Evolutionary conservation across 2,113 vertebrate genomes (phyloP), one percentile per base, ranked within the genome.

Genomic region (Laticauda laticaudata): DNA sequence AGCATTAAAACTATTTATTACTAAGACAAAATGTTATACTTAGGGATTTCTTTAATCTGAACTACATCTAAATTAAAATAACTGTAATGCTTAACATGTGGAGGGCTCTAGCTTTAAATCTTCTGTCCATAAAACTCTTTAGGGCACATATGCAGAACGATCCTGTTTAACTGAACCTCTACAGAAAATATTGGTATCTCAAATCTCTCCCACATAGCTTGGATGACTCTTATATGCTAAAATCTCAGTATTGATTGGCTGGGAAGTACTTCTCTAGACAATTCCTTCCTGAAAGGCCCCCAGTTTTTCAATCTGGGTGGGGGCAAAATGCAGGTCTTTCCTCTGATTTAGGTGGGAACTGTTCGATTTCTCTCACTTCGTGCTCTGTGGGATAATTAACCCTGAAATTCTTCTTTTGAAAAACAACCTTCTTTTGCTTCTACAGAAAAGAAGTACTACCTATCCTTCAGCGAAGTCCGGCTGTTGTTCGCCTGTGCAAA

Each of bases 401-500:
- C 89, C 14, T 92, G 87, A 26, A 39, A 54, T 64, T 1, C 57
- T 64, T 1, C 57, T 69, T 69, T 69, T 8, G 29, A n/a, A 39
- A 64, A 90, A 69, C 45, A 0, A 57, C 34, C 93, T 12, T 21
- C 87, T 94, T 24, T 43, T 95, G 92, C 90, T 0, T n/a, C 0
- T 1, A 0, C 87, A 54, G 94, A 95, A 97, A 97, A 15, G 15
- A 96, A 75, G 14, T 86, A 69, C 91, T 1, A 0, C 54, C 34
- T 95, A 6, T 26, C 97, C 91, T 86, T 93, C 0, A 95, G 94
- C 0, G 91, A 95, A 5, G 81, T 94, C 45, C 97, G 97, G 75
- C 97, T 97, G 59, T 95, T 99, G 75, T 89, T 98, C 23, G 98
- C 98, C 2, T 99, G 99, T 96, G 99, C 98, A 45, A 99, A 98